These are phyloP conservation scores for Hypomecis punctinalis DNA, from an alignment of 2,888 invertebrate species.

Conservation along the genomic window DNA sequence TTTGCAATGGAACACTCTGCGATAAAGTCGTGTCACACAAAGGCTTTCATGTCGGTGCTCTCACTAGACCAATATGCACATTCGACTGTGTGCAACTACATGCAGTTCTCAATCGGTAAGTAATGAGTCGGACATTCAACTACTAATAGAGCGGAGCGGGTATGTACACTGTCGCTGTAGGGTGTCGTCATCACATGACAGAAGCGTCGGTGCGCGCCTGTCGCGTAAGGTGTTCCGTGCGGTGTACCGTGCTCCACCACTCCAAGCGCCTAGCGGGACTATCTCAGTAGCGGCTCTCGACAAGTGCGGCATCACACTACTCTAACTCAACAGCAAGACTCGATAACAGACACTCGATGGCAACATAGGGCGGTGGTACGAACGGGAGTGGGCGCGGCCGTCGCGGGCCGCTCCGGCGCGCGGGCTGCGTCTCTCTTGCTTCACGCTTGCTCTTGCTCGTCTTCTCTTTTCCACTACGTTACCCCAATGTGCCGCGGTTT, in stretches of 20 bases:
- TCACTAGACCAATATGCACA: conserved; percentile 71
- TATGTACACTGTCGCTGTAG: conserved; percentile 77
- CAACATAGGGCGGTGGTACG: conserved; percentile 74
- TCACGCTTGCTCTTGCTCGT: conserved; percentile 38
- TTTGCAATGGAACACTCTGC: conserved; percentile 46
- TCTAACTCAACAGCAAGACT: conserved; percentile 81
- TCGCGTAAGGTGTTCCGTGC: conserved; percentile 79
- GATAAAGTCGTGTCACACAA: conserved; percentile 62
- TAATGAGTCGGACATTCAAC: conserved; percentile 71
- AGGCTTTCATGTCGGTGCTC: conserved; percentile 70
- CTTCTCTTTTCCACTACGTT: conserved; percentile 24
- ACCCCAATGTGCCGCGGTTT: conserved; percentile 12
- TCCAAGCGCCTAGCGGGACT: conserved; percentile 76
- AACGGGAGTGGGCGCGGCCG: conserved; percentile 59
- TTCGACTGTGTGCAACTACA: conserved; percentile 75
- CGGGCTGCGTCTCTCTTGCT: conserved; percentile 42
- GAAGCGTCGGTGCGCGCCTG: conserved; percentile 80
- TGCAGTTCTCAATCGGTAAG: conserved; percentile 70
- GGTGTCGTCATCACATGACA: conserved; percentile 68
- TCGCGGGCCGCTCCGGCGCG: conserved; percentile 34
- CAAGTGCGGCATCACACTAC: conserved; percentile 82
- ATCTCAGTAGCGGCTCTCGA: conserved; percentile 71
- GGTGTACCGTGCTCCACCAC: conserved; percentile 74
- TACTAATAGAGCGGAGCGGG: conserved; percentile 71
- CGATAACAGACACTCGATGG: conserved; percentile 79